These are phyloP conservation scores for Pammene fasciana DNA, from an alignment of 2,888 invertebrate genomes.

Conservation along the genomic window DNA sequence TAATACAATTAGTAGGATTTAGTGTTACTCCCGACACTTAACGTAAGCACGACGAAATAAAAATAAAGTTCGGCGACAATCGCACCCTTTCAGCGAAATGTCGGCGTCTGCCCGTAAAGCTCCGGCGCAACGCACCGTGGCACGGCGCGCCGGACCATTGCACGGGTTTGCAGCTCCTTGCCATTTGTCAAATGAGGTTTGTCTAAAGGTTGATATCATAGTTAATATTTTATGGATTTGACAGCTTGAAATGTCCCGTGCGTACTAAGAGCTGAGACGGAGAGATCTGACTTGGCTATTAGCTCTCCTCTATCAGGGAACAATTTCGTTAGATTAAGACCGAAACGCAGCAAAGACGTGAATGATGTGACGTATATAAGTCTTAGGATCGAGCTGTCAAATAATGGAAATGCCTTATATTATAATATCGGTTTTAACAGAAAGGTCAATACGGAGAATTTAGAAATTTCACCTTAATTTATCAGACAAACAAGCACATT, in stretches of 20 bases:
- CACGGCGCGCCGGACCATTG: not conserved
- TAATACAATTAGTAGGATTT: not conserved
- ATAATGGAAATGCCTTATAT: no score
- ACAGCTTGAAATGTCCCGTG: no score
- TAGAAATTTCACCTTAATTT: not conserved
- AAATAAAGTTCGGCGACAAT: constrained; percentile 6
- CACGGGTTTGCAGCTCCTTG: not conserved
- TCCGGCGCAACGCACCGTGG: not conserved
- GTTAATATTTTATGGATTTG: no score
- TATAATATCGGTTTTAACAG: no score
- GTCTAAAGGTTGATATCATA: not conserved
- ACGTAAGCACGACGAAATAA: not conserved
- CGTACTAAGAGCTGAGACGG: no score
- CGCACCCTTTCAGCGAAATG: constrained; percentile 6
- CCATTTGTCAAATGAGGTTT: not conserved
- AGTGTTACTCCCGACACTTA: constrained; percentile 1
- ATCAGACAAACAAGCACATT: not conserved
- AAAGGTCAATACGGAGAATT: no score
- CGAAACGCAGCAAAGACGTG: no score
- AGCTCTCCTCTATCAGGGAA: no score
- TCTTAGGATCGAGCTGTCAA: no score
- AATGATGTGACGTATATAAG: no score
- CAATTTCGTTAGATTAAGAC: no score
- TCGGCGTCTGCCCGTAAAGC: constrained; percentile 2
- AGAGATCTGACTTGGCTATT: no score